A percentile compares a stretch with the other conserved stretches of the same genome.
Evolutionary conservation across 2,797 vertebrate species (phyloP).

Genomic region (Rhinichthys osculus): DNA sequence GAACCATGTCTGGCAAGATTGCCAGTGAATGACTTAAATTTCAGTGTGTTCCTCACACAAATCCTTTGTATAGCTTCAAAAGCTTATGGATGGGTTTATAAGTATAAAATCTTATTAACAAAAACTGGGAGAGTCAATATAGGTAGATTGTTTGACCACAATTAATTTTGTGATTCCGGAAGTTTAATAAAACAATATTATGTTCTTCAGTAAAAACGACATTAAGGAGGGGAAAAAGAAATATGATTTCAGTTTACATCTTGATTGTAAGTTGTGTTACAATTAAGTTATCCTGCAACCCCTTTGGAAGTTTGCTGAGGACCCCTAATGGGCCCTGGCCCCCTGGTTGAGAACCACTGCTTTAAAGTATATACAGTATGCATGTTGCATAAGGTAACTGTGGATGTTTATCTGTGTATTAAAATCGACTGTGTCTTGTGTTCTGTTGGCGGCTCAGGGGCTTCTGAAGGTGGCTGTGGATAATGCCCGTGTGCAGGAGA

Average conservation of each 20-base stretch:
- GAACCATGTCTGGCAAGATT: not conserved
- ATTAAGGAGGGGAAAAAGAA: not conserved
- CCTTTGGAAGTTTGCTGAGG: not conserved
- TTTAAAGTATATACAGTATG: not conserved
- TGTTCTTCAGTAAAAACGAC: not conserved
- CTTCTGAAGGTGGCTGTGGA: conserved; percentile 91
- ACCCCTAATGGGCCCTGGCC: not conserved
- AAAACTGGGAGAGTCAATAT: not conserved
- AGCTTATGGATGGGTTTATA: no score
- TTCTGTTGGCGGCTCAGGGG: conserved; percentile 75
- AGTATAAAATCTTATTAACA: not conserved
- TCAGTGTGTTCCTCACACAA: not conserved
- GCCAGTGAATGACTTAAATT: not conserved
- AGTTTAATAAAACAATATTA: not conserved
- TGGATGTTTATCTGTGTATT: conserved; percentile 32
- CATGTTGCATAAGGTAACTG: not conserved
- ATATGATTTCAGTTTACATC: not conserved
- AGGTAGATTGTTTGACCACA: no score
- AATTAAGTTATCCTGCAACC: not conserved
- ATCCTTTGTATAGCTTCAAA: not conserved
- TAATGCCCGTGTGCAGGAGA: conserved; percentile 87
- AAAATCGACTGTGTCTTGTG: conserved; percentile 42
- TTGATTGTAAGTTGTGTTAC: not conserved
- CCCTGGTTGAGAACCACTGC: not conserved
- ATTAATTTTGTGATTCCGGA: not conserved